Base-by-base conservation (phyloP, 2,113 vertebrate genomes). In the Varanus komodoensis region DNA sequence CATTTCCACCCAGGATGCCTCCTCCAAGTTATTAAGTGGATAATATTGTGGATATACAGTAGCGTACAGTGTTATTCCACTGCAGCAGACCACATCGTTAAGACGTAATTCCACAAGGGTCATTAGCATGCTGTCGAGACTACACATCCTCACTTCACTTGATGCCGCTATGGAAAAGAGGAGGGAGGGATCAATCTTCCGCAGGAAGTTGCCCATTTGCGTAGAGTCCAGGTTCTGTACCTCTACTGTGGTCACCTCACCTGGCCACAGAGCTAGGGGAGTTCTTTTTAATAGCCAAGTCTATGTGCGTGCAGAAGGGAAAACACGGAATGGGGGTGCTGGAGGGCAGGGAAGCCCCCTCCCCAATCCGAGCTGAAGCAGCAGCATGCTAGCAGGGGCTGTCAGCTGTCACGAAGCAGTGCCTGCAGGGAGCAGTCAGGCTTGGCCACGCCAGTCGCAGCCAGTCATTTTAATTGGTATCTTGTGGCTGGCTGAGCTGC, bases 391-490 rank as follows among this genome's bases (percentile, higher is more conserved):
- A 44, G 29, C 11, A 2, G 4, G 32, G 29, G 2, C 15, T 17
- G 9, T 69, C 50, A 25, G 69, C 52, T 75, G 71, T 38, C 19
- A 89, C 34, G 32, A 54, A 79, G 32, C 61, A 71, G n/a, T 6
- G 23, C 32, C 73, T 61, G 44, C n/a, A 61, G 34, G 73, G 68
- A 52, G 73, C 82, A 78, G 74, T 48, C 50, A 44, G 8, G 34
- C 54, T 68, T 79, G 67, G 32, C 64, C 50, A 69, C 44, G 48
- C n/a, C 57, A 44, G 80, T 90, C 75, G 38, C 73, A 90, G 57
- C 23, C 83, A 90, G 75, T 90, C 79, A 71, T 68, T 79, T 77
- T 84, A 79, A 89, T 82, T 89, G 80, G 87, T 38, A 88, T 86
- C 83, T 61, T 90, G 50, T 85, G 83, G 61, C 32, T 86, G 89